Percentiles rank a stretch among this genome's conserved stretches.
These are phyloP conservation scores for Venturia canescens DNA, from an alignment of 1,140 invertebrate species.

Conservation along the genomic window DNA sequence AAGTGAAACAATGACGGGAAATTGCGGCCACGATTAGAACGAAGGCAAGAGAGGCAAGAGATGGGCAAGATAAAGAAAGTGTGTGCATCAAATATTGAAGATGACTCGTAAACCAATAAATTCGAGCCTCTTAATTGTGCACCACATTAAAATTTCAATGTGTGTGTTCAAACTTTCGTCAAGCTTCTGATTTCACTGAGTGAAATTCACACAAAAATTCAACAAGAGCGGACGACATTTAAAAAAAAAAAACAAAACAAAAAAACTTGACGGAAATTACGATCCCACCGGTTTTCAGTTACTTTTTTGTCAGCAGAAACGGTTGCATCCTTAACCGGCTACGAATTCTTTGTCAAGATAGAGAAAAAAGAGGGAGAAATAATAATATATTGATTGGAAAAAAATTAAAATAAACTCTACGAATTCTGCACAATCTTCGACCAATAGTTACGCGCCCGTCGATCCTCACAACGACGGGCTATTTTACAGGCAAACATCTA, in stretches of 20 bases:
- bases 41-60: no score
- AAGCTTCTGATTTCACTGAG: no score
- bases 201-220: not conserved
- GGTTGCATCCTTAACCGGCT: not conserved
- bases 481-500: conserved; percentile 52
- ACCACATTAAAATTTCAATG: no score
- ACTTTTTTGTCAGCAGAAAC: not conserved
- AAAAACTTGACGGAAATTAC: conserved; percentile 27
- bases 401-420: conserved; percentile 30
- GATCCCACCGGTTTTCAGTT: not conserved
- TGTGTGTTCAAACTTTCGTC: no score
- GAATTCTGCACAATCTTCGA: conserved; percentile 53
- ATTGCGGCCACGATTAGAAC: conserved; percentile 31
- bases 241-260: conserved; percentile 31
- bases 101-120: no score
- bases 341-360: not conserved
- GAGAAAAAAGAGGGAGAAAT: conserved; percentile 9
- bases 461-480: conserved; percentile 30
- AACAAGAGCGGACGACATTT: conserved; percentile 38
- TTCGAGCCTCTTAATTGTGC: no score
- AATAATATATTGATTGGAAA: conserved; percentile 18
- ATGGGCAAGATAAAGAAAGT: no score
- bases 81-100: no score
- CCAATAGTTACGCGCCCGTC: conserved; percentile 59
- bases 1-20: not conserved